Evolutionary conservation across 2,113 vertebrate genomes (phyloP).

Genomic region (Etheostoma cragini): DNA sequence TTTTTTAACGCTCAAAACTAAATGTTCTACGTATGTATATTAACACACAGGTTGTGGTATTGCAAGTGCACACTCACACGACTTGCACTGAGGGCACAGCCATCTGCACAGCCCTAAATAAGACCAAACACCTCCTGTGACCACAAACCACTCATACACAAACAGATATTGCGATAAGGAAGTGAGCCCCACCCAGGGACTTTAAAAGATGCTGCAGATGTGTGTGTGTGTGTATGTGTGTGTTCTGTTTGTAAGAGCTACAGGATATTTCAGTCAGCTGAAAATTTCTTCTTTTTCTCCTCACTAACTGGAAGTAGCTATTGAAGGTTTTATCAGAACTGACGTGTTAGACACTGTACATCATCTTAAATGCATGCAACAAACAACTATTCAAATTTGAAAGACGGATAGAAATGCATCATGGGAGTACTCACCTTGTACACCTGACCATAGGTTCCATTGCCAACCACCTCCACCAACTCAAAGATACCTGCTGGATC

Average conservation of each 20-base stretch:
- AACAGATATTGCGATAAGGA: conserved; percentile 69
- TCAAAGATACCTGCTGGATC: conserved; percentile 96
- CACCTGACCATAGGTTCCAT: conserved; percentile 87
- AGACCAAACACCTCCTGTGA: conserved; percentile 48
- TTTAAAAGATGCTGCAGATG: conserved; percentile 66
- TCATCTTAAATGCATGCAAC: not conserved
- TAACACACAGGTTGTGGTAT: not conserved
- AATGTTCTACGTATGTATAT: not conserved
- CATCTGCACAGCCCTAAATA: conserved; percentile 54
- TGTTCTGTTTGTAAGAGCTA: not conserved
- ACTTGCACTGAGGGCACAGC: conserved; percentile 2
- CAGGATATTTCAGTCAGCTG: conserved; percentile 46
- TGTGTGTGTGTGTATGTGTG: conserved; percentile 6
- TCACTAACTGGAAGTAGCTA: conserved; percentile 32
- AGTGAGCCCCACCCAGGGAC: conserved; percentile 65
- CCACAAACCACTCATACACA: conserved; percentile 62
- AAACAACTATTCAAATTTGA: not conserved
- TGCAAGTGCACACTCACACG: conserved; percentile 20
- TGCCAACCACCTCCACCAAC: conserved; percentile 90
- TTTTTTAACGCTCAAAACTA: conserved; percentile 4
- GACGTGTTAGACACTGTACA: not conserved
- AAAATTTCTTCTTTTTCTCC: not conserved
- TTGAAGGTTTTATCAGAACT: conserved; percentile 37
- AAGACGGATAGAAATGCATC: not conserved
- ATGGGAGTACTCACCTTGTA: conserved; percentile 79